A percentile compares a stretch with the other conserved stretches of the same genome.
Evolutionary conservation across 2,113 vertebrate genomes (phyloP).

Genomic region (Scomber colias): DNA sequence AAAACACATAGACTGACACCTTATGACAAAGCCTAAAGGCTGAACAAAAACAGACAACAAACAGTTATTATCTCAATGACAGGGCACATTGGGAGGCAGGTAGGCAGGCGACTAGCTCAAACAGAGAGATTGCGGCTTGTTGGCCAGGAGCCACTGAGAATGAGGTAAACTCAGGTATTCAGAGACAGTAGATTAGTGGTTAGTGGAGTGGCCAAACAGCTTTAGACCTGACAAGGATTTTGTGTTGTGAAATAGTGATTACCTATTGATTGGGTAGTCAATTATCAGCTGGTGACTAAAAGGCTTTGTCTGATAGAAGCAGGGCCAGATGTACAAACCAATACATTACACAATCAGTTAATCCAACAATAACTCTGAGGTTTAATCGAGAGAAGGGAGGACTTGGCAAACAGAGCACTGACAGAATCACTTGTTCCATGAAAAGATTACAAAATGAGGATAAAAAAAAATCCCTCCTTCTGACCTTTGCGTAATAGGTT

Average conservation of each 20-base stretch:
- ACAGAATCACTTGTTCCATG: constrained; percentile 23
- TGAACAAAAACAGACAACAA: constrained; percentile 65
- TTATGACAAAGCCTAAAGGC: constrained; percentile 63
- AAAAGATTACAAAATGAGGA: constrained; percentile 1
- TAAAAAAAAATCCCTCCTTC: background rate
- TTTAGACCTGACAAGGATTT: constrained; percentile 38
- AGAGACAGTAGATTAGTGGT: constrained; percentile 37
- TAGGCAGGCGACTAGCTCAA: constrained; percentile 22
- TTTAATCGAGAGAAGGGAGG: constrained; percentile 37
- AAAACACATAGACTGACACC: constrained; percentile 55
- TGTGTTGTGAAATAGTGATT: constrained; percentile 43
- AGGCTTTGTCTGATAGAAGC: constrained; percentile 23
- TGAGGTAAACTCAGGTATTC: constrained; percentile 34
- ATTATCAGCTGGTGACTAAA: constrained; percentile 29
- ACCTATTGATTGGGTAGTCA: constrained; percentile 26
- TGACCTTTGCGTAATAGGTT: constrained; percentile 14
- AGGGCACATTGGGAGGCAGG: constrained; percentile 30
- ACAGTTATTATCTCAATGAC: constrained; percentile 77
- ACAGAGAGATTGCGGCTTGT: constrained; percentile 32
- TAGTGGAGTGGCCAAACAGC: constrained; percentile 25
- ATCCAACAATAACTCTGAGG: constrained; percentile 17
- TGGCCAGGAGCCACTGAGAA: constrained; percentile 44
- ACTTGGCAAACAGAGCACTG: background rate
- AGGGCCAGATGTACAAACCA: constrained; percentile 57
- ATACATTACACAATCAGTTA: constrained; percentile 40